Percentiles rank a stretch among this genome's conserved stretches.
Conservation (phyloP, 2,113 vertebrate genomes). For the Thalassarche chlororhynchos region DNA sequence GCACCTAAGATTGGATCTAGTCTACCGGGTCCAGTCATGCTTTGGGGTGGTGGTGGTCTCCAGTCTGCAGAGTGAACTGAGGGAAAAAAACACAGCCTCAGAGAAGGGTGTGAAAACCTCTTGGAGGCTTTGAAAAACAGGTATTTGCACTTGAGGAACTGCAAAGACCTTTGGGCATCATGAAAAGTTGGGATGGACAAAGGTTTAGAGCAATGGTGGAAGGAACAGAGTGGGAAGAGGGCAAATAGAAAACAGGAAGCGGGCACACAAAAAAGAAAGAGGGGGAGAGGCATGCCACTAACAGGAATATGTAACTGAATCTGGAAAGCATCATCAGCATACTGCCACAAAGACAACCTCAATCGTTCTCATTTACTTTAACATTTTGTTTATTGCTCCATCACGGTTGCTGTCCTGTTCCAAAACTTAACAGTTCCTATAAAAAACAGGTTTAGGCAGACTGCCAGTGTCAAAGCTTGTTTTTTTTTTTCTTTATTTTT, state of each 20-base stretch:
- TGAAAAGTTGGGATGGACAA: background rate
- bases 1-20: background rate
- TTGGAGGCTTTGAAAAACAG: background rate
- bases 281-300: background rate
- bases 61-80: background rate
- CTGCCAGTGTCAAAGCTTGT: background rate
- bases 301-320: background rate
- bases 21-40: background rate
- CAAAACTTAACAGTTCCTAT: background rate
- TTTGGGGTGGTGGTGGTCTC: background rate
- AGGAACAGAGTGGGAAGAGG: background rate
- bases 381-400: background rate
- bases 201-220: background rate
- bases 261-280: background rate
- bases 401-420: background rate
- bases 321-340: background rate
- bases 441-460: background rate
- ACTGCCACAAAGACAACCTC: background rate
- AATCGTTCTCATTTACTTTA: background rate
- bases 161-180: background rate
- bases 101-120: background rate
- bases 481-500: background rate
- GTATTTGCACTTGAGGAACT: background rate
- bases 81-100: background rate
- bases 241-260: constrained; percentile 6